Conservation (phyloP, 92 coral and sea anemone species). For the Paramuricea clavata region DNA sequence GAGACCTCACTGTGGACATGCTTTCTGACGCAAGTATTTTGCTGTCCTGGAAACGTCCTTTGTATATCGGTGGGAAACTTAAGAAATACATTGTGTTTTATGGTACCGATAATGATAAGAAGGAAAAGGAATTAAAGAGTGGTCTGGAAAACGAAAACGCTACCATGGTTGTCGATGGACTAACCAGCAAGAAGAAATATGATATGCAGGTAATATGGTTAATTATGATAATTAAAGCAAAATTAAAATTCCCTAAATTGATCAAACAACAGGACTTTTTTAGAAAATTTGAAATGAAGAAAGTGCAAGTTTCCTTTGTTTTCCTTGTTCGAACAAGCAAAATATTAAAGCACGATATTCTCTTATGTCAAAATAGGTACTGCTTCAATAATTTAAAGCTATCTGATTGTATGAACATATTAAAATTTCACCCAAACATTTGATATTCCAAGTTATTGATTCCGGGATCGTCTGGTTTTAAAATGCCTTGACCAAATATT, state of each 20-base stretch:
- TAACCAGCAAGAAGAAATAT: conserved; percentile 63
- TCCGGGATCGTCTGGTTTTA: too few species aligned
- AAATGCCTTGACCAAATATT: too few species aligned
- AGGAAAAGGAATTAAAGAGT: conserved; percentile 59
- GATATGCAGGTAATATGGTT: conserved; percentile 69
- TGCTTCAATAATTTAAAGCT: too few species aligned
- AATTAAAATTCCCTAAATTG: background rate
- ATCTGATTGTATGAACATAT: too few species aligned
- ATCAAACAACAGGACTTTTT: background rate
- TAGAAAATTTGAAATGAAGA: background rate
- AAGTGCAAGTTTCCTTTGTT: background rate
- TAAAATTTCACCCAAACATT: too few species aligned
- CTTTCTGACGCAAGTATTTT: conserved; percentile 49
- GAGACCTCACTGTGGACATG: conserved; percentile 60
- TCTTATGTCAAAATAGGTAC: too few species aligned
- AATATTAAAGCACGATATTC: too few species aligned
- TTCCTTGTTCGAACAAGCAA: too few species aligned
- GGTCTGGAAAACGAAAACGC: conserved; percentile 64
- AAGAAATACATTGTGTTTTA: conserved; percentile 73
- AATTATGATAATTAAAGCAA: too few species aligned
- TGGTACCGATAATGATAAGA: conserved; percentile 67
- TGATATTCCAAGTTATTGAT: too few species aligned
- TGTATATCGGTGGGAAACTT: conserved; percentile 75
- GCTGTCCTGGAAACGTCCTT: conserved; percentile 80
- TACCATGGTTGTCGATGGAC: conserved; percentile 55